phyloP scores from a whole-genome alignment of 2,888 invertebrate genomes.

The Venusia cambrica region DNA sequence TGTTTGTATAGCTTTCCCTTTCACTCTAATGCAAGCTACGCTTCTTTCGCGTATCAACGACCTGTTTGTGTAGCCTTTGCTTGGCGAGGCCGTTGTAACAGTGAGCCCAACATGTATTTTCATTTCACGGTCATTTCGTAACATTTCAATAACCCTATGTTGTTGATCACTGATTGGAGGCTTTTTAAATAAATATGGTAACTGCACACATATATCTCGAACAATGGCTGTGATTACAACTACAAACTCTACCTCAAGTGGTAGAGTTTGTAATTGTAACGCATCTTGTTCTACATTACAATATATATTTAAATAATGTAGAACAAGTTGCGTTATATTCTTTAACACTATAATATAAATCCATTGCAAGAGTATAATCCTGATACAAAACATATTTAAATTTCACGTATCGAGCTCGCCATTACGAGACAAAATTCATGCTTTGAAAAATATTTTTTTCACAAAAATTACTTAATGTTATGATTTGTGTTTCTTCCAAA shows the following conservation, averaged over 20 bases:
- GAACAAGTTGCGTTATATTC: too few species aligned
- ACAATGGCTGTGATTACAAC: constrained; percentile 41
- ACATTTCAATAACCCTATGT: constrained; percentile 59
- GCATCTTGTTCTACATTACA: too few species aligned
- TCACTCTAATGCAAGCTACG: constrained; percentile 55
- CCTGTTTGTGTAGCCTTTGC: constrained; percentile 62
- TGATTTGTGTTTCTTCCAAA: too few species aligned
- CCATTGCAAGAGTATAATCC: too few species aligned
- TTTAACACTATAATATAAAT: too few species aligned
- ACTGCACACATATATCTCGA: constrained; percentile 30
- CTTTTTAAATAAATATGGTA: constrained; percentile 49
- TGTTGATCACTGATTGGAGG: constrained; percentile 43
- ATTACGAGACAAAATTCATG: too few species aligned
- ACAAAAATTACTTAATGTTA: too few species aligned
- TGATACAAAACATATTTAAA: too few species aligned
- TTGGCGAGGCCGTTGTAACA: constrained; percentile 58
- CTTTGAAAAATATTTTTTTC: too few species aligned
- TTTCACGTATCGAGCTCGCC: too few species aligned
- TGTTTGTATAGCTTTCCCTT: constrained; percentile 65
- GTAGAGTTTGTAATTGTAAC: too few species aligned
- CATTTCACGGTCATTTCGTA: constrained; percentile 74
- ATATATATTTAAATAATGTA: too few species aligned
- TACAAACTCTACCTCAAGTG: constrained; percentile 28
- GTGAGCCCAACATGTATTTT: constrained; percentile 59
- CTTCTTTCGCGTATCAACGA: constrained; percentile 69